Conservation (phyloP, 2,113 vertebrate genomes). For the Boulengeromyrus knoepffleri region DNA sequence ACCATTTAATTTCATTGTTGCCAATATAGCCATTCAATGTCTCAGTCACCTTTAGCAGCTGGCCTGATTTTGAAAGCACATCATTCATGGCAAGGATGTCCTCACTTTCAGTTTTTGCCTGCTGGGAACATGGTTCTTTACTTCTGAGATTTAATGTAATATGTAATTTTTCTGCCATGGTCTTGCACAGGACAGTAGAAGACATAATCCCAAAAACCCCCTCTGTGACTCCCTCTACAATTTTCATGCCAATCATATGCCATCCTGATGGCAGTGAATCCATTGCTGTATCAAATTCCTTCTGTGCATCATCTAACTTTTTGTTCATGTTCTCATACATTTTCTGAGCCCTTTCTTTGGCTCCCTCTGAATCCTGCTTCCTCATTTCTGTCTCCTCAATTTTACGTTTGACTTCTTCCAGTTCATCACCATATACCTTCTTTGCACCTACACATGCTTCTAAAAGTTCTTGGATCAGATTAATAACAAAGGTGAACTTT, state of each 20-base stretch:
- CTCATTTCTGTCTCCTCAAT: no score
- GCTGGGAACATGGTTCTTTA: no score
- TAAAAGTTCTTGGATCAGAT: neutral
- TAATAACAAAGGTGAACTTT: neutral
- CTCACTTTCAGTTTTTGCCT: neutral
- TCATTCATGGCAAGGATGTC: neutral
- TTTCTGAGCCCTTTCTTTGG: no score
- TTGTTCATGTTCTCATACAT: no score
- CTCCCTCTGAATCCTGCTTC: no score
- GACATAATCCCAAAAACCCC: neutral
- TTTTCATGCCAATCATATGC: slow-evolving; percentile 28
- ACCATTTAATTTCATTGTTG: neutral
- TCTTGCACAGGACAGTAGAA: no score
- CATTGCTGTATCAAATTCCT: no score
- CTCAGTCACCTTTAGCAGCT: neutral
- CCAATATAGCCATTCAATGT: neutral
- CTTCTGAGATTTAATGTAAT: no score
- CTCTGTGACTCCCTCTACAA: slow-evolving; percentile 10
- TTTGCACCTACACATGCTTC: neutral
- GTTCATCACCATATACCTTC: no score
- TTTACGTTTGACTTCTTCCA: no score
- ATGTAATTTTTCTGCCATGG: neutral
- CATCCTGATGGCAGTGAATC: slow-evolving; percentile 3
- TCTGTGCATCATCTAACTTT: no score
- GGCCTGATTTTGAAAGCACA: slow-evolving; percentile 20